phyloP scores from a whole-genome alignment of 1,140 invertebrate genomes.

The Philopotamus ludificatus region DNA sequence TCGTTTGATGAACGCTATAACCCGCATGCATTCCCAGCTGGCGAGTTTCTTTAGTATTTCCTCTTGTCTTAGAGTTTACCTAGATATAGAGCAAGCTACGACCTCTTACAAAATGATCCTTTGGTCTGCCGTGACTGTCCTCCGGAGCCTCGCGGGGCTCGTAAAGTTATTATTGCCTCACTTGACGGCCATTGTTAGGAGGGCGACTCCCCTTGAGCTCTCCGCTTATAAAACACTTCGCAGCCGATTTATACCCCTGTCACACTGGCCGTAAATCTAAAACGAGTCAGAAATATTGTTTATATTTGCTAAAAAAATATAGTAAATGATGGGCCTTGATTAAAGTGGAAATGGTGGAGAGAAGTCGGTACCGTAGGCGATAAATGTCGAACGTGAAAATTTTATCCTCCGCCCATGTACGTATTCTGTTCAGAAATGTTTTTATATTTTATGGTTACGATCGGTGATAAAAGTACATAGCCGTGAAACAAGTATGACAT shows the following conservation, averaged over 20 bases:
- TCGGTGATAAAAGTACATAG: slow-evolving; percentile 22
- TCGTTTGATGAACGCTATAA: too few species aligned
- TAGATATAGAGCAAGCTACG: neutral
- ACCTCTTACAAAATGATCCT: neutral
- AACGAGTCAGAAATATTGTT: neutral
- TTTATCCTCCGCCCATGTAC: neutral
- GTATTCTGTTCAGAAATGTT: slow-evolving; percentile 32
- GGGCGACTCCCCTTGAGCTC: slow-evolving; percentile 4
- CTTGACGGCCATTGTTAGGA: slow-evolving; percentile 16
- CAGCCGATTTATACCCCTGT: slow-evolving; percentile 22
- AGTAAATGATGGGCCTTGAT: too few species aligned
- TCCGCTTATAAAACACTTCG: slow-evolving; percentile 20
- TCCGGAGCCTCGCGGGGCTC: slow-evolving; percentile 5
- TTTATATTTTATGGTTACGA: slow-evolving; percentile 34
- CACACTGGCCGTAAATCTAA: neutral
- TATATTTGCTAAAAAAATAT: neutral
- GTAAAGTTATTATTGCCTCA: slow-evolving; percentile 23
- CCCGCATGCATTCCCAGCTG: too few species aligned
- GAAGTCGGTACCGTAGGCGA: too few species aligned
- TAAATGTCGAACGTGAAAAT: too few species aligned
- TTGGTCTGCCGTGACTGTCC: neutral
- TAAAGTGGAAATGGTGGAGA: too few species aligned
- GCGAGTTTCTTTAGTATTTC: too few species aligned
- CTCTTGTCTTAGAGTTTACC: too few species aligned
- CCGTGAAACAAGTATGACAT: slow-evolving; percentile 3